Evolutionary conservation across 2,797 vertebrate genomes (phyloP), one percentile per base, ranked within the genome.

Genomic region (Hypotaenidia okinawae): DNA sequence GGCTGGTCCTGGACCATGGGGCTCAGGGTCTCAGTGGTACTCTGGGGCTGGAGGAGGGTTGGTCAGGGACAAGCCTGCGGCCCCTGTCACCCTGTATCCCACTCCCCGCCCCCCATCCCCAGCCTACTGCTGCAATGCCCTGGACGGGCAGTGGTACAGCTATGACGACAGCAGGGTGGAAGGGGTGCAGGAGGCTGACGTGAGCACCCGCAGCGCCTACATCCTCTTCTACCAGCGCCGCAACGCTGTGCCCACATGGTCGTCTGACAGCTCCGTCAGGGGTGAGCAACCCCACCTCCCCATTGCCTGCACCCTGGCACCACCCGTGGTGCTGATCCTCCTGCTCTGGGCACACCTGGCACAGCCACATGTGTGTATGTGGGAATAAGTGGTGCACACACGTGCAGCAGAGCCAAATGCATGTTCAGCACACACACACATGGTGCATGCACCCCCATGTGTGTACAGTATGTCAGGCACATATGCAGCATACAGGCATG

Each of bases 211-310:
- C 74, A 99, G 98, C 13, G 99, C 99, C 73, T 99, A 99, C 97
- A 99, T 99, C 93, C 98, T 99, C 16, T 99, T 99, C 97, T 99
- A 99, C 97, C 99, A 99, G 98, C 98, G 98, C 89, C 97, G 98
- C 17, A 98, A 98, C 74, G 97, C 97, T 91, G 98, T 98, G 92
- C 99, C 99, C 10, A 97, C 97, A 1, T 99, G 99, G 98, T 99
- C 99, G 0, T 98, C 98, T 67, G 98, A 98, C 94, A 98, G 98
- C 96, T 98, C 99, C 4, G 17, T 98, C 95, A 97, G 98, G 98
- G 99, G 99, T 99, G 92, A 49, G 97, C 95, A n/a, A 43, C 7
- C 54, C 49, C 28, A 4, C 5, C n/a, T 12, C 39, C n/a, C 63
- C 3, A 51, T 17, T 4, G 2, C 30, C 33, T 5, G 43, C 30